Percentiles rank a stretch among this genome's conserved stretches.
Evolutionary conservation across 2,888 invertebrate genomes (phyloP).

Genomic region (Yponomeuta plumbellus): DNA sequence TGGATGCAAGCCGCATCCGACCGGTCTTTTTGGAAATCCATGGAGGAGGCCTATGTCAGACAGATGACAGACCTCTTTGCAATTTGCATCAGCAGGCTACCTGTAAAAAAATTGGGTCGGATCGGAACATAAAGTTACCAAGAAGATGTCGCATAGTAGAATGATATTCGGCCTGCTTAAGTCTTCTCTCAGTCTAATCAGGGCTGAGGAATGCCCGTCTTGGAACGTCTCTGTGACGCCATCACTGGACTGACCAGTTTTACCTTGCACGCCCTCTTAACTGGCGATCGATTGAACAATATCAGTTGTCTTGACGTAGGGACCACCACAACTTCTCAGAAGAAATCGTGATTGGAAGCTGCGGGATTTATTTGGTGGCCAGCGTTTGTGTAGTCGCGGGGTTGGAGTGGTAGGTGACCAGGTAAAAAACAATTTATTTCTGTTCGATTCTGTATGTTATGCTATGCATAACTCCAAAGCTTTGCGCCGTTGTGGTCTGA

Average conservation of each 20-base stretch:
- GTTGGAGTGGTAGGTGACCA: not conserved
- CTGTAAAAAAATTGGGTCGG: too few relatives aligned
- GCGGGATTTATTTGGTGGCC: not conserved
- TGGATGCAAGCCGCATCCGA: too few relatives aligned
- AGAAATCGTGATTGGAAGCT: not conserved
- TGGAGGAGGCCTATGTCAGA: too few relatives aligned
- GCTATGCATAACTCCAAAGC: not conserved
- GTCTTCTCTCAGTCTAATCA: not conserved
- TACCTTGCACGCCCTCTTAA: constrained; percentile 29
- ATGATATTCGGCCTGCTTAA: not conserved
- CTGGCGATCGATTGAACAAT: not conserved
- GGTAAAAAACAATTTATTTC: not conserved
- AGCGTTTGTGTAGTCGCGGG: not conserved
- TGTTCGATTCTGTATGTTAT: not conserved
- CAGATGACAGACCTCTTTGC: too few relatives aligned
- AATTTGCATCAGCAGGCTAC: too few relatives aligned
- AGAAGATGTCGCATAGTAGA: too few relatives aligned
- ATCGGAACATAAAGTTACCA: too few relatives aligned
- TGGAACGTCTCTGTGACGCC: constrained; percentile 65
- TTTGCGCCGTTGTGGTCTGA: not conserved
- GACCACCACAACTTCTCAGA: not conserved
- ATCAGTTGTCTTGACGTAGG: not conserved
- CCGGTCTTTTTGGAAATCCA: too few relatives aligned
- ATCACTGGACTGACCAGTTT: constrained; percentile 61
- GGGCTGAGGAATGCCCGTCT: constrained; percentile 30